Base-by-base conservation (phyloP, 2,113 vertebrate genomes). In the Centropus bengalensis region DNA sequence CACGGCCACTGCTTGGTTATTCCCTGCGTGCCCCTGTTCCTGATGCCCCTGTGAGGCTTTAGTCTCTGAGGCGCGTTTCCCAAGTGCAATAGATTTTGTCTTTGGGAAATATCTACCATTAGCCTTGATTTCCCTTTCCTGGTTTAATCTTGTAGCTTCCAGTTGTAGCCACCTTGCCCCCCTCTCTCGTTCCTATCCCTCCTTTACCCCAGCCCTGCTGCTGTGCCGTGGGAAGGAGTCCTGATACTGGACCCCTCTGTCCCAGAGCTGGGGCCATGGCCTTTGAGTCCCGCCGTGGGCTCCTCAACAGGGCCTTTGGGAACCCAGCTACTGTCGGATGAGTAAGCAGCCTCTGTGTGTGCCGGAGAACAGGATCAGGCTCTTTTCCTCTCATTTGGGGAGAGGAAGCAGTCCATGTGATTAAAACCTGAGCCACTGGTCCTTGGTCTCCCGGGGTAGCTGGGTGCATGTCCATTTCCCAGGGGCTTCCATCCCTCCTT, bases 51-150 rank as follows among this genome's bases (percentile, higher is more conserved):
- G 10, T 0, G 2, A 42, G 21, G 63, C 67, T 52, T 88, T 79
- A 40, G 68, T 88, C 71, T 76, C 32, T 21, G n/a, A 42, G 30
- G 30, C 70, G 27, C 5, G 8, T 49, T 74, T 83, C 73, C 82
- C 36, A 86, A 91, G 70, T 19, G 3, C 18, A 66, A 32, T 36
- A 47, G 82, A 58, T 83, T 78, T 89, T 80, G 33, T 36, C 4
- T 3, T 47, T 63, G 81, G 44, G 60, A 81, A 90, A 75, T 36
- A 36, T 88, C 71, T 66, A 26, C 26, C 69, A 18, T 40, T 94
- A 91, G 52, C 38, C 60, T 88, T 67, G 63, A 75, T 91, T 94
- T 96, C 88, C 92, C 90, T 86, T 90, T 83, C 56, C 64, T 77
- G 13, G 14, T 81, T 88, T 88, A 93, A 90, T 88, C 86, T 21